Conservation (phyloP, 23 tunicate species). For the Oikopleura dioica region DNA sequence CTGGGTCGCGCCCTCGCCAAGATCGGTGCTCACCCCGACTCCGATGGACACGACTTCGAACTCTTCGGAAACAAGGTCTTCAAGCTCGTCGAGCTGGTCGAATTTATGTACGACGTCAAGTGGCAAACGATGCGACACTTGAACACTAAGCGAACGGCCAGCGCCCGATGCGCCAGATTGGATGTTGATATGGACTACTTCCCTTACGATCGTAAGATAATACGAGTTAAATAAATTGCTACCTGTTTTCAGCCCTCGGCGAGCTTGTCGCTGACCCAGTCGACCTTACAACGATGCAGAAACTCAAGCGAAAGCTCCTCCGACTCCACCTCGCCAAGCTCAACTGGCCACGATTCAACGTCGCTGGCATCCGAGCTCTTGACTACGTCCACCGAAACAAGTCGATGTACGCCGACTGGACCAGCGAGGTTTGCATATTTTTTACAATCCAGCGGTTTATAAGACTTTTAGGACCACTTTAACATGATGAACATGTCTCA, state of each 20-base stretch:
- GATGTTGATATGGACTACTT: neutral
- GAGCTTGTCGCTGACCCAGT: neutral
- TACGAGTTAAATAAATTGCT: neutral
- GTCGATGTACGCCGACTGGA: neutral
- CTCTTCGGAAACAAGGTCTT: constrained; percentile 25
- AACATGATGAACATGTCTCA: constrained; percentile 12
- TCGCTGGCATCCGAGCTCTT: neutral
- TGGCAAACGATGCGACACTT: constrained; percentile 3
- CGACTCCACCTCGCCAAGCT: neutral
- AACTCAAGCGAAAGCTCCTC: neutral
- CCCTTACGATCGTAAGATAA: neutral
- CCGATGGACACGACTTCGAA: constrained; percentile 77
- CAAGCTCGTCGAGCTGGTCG: neutral
- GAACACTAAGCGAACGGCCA: neutral
- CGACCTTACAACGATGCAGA: neutral
- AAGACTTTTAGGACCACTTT: neutral
- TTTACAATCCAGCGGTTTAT: too few relatives aligned
- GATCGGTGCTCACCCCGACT: constrained; percentile 38
- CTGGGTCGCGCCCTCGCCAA: constrained; percentile 47
- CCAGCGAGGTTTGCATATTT: too few relatives aligned
- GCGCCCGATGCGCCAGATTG: neutral
- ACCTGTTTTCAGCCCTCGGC: neutral
- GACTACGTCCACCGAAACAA: neutral
- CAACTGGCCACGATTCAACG: neutral
- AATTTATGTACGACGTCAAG: constrained; percentile 10